These are phyloP conservation scores for Brachionus plicatilis DNA, from an alignment of 1,140 invertebrate species.

Conservation along the genomic window DNA sequence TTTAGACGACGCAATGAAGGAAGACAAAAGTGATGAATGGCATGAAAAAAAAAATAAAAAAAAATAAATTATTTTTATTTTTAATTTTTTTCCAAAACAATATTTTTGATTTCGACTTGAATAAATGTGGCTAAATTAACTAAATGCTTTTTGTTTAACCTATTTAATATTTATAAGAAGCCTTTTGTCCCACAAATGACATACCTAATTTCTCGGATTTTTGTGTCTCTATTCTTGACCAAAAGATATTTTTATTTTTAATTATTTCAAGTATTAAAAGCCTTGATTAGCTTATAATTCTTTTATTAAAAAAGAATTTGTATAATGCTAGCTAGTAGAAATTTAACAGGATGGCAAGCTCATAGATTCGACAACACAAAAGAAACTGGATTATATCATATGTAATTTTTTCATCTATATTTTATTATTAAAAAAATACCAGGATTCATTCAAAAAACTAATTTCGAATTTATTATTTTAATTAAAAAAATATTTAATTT, in stretches of 20 bases:
- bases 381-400: background rate
- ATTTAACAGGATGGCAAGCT: background rate
- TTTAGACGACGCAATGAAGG: constrained; percentile 24
- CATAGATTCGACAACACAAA: background rate
- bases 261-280: too few relatives aligned
- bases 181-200: too few relatives aligned
- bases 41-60: background rate
- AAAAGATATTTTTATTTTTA: background rate
- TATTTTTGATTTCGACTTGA: background rate
- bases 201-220: background rate
- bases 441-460: too few relatives aligned
- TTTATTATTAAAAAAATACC: too few relatives aligned
- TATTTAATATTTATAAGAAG: too few relatives aligned
- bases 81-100: background rate
- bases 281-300: too few relatives aligned
- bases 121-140: background rate
- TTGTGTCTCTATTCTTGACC: background rate
- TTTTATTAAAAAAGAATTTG: background rate
- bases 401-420: background rate
- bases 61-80: background rate
- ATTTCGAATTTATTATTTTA: background rate
- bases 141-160: too few relatives aligned
- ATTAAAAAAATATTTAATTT: background rate
- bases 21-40: constrained; percentile 30
- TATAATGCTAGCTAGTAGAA: background rate